These are phyloP conservation scores for Drosophila pseudoananassae DNA, from an alignment of 1,140 invertebrate species.

Conservation along the genomic window DNA sequence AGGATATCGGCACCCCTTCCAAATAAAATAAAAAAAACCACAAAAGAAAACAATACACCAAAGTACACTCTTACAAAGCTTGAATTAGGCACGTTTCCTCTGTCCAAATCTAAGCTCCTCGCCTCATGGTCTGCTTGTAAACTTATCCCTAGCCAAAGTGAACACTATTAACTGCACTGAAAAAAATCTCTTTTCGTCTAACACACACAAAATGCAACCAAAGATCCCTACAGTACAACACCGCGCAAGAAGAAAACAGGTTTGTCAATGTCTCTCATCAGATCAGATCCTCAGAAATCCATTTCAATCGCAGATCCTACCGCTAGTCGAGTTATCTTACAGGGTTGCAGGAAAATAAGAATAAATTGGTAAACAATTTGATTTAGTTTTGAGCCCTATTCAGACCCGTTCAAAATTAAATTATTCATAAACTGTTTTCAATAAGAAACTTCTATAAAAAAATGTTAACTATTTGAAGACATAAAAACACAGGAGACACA, in stretches of 20 bases:
- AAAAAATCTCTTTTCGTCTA: slow-evolving; percentile 58
- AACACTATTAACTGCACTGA: slow-evolving; percentile 78
- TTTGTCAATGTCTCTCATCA: slow-evolving; percentile 71
- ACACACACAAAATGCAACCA: slow-evolving; percentile 62
- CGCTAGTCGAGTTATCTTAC: background rate
- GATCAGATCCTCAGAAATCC: slow-evolving; percentile 29
- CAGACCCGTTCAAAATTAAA: no score
- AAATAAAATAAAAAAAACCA: background rate
- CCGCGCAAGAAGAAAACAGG: slow-evolving; percentile 80
- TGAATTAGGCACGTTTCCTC: slow-evolving; percentile 33
- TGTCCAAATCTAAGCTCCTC: slow-evolving; percentile 43
- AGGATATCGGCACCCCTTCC: slow-evolving; percentile 20
- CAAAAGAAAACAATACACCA: slow-evolving; percentile 16
- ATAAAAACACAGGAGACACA: background rate
- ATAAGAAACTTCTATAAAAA: no score
- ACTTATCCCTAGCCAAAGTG: slow-evolving; percentile 29
- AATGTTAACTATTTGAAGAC: no score
- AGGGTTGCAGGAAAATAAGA: background rate
- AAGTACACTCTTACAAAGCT: slow-evolving; percentile 32
- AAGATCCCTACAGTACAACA: slow-evolving; percentile 84
- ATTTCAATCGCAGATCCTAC: slow-evolving; percentile 30
- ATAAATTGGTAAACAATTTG: background rate
- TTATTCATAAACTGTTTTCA: no score
- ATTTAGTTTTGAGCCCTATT: no score
- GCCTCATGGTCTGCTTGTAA: slow-evolving; percentile 50